Evolutionary conservation across 2,888 invertebrate species (phyloP), one percentile per base, ranked within the genome.

Genomic region (Plagodis pulveraria): DNA sequence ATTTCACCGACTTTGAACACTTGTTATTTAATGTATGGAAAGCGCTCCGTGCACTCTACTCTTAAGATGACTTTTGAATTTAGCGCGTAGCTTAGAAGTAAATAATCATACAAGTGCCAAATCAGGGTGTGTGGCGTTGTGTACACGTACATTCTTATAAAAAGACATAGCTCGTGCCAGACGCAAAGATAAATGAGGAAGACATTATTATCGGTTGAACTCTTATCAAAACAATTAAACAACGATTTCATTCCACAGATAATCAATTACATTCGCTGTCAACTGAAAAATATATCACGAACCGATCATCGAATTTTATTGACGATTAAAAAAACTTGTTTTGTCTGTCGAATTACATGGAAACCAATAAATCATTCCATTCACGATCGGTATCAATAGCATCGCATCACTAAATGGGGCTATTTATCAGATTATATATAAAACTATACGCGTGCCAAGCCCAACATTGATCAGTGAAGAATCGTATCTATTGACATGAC

Each of bases 351-450:
- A 81, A 86, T 86, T 85, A 83, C 76, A 81, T 82, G 68, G 74
- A 76, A 76, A 76, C 68, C 46, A 47, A 87, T 91, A 92, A 92
- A 92, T 92, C 91, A 90, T 77, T 65, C 67, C 65, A 69, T 77
- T 73, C 74, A 78, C 74, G 80, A 82, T 83, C 76, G 79, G 78
- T 83, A 85, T 84, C 83, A 85, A 83, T 83, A 77, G 79, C 71
- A 74, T 80, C 80, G 82, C 86, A 84, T 84, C 79, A 81, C 81
- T 81, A 85, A 84, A 87, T 79, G 80, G 77, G 71, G 72, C 75
- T 84, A 87, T 89, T 89, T 89, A 90, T 88, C 84, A 79, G 81
- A 78, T 40, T 79, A 75, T 78, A 83, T 75, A 89, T 84, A 86
- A 82, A 84, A 81, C 68, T 68, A 64, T 71, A 80, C 85, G 84